Base-by-base conservation (phyloP, 1,140 invertebrate genomes). In the Helicorthomorpha holstii region DNA sequence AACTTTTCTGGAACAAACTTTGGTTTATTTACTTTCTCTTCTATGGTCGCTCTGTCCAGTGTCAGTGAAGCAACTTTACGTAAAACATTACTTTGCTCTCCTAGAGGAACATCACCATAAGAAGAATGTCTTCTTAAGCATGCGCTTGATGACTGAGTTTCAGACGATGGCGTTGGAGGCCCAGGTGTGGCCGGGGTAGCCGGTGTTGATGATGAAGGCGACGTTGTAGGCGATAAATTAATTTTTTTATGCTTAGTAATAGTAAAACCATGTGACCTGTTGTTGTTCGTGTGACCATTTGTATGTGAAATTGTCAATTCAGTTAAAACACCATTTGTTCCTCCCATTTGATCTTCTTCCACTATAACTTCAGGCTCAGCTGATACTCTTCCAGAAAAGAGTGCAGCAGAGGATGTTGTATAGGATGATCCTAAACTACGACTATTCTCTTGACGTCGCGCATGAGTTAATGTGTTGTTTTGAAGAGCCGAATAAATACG, bases 31-130 rank as follows among this genome's bases (percentile, higher is more conserved):
- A 78, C 66, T 57, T 70, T 72, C 54, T 75, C 67, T 53, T 82
- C 79, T 19, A 75, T 57, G 3, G 72, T 73, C 27, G 73, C 73
- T 58, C 76, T 77, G 55, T 84, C 83, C 52, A 84, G 68, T 23
- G 80, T 84, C 34, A 88, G 74, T 38, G 82, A 85, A 22, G 85
- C 82, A 21, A 89, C 83, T 70, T 86, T 87, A 55, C 84, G 75
- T 3, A 89, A 67, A 22, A 85, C 80, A 61, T 79, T 81, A 53
- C 76, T 74, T 23, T 52, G 51, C 54, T 82, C 76, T 2, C 56
- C 54, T 58, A 58, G n/a, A 1, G 66, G 65, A 14, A 66, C 59
- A 51, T 70, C 66, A 47, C 68, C 68, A 49, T 67, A 65, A 3
- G 66, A 65, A 27, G 69, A 73, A 59, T 72, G 68, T 38, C 73